Evolutionary conservation across 1,140 invertebrate species (phyloP), one percentile per base, ranked within the genome.

Genomic region (Druon quercuslanigerum): DNA sequence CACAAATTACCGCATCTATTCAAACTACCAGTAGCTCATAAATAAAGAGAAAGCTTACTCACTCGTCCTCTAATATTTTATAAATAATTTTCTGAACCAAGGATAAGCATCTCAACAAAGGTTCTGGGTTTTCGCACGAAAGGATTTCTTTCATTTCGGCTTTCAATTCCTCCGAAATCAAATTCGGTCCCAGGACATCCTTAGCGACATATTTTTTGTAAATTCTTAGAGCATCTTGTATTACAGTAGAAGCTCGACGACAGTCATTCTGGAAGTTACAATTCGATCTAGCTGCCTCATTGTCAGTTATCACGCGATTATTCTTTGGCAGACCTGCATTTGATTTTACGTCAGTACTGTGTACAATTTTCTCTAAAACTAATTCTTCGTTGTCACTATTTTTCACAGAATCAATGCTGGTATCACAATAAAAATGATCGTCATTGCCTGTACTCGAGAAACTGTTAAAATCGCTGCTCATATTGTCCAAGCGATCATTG

Each of bases 131-230:
- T 77, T 87, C 83, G 73, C 78, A 82, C 4, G 79, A 85, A 5
- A 92, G 33, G 46, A 88, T 86, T 52, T 92, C 82, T 33, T 92
- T 92, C 75, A 92, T 92, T 54, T 92, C 87, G 4, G 79, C 71
- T 60, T 90, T 84, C 12, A 93, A 82, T 51, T 89, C 87, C 57
- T 90, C 89, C 0, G 91, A 87, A 50, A 93, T 85, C 19, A 87
- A 83, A 78, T 91, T 88, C 46, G 86, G 76, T 19, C 87, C 90
- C 16, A 87, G 85, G 76, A 85, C 87, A 86, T 92, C 91, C 16
- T 88, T 92, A 76, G 84, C 87, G 76, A 93, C 87, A 84, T 93
- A 93, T 80, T 92, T 93, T 79, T 91, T 92, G 80, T 93, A 92
- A 77, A 93, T 92, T 74, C 89, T 87, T 74, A 92, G 85, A 8